Base-by-base conservation (phyloP, 2,113 vertebrate genomes). In the Sardina pilchardus region DNA sequence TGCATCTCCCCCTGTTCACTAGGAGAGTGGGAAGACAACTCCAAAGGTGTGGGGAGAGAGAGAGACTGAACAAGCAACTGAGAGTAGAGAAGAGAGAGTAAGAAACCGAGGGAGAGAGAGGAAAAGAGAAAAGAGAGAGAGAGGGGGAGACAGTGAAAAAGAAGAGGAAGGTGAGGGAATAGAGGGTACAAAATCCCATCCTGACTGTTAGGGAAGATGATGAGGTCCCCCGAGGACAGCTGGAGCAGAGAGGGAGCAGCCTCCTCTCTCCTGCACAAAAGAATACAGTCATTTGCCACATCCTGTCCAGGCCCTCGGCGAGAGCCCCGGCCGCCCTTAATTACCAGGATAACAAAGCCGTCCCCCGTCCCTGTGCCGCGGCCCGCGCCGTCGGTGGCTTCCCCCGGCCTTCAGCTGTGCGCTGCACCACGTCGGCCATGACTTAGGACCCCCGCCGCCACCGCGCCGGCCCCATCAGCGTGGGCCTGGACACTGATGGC, bases 201-300 rank as follows among this genome's bases (percentile, higher is more conserved):
- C 95, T 97, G 97, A 97, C 96, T 97, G 96, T 99, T 96, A 97
- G 95, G 95, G 95, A 96, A 96, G 94, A 97, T 95, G 95, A 98
- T 95, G 94, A 97, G 96, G 93, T 97, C 97, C 97, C 97, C 86
- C 86, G 97, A 96, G 96, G 94, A 94, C 85, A 94, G 94, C 94
- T 92, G 91, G 95, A 96, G 94, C 94, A 94, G 94, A 94, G 93
- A 92, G 94, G 95, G 94, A 96, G 94, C 93, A 96, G 95, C 95
- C 95, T 95, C 94, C 95, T 94, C 93, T 94, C 93, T 95, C 94
- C 71, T 34, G 71, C 71, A 78, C 71, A 96, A 96, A 87, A 96
- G 96, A 95, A 95, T 94, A 93, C 91, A 93, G 95, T 96, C 94
- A 96, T 96, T 97, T 96, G 96, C 97, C 94, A 95, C 93, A 92